Evolutionary conservation across 64 coral and sea anemone genomes (phyloP).

Genomic region (Orbicella faveolata): DNA sequence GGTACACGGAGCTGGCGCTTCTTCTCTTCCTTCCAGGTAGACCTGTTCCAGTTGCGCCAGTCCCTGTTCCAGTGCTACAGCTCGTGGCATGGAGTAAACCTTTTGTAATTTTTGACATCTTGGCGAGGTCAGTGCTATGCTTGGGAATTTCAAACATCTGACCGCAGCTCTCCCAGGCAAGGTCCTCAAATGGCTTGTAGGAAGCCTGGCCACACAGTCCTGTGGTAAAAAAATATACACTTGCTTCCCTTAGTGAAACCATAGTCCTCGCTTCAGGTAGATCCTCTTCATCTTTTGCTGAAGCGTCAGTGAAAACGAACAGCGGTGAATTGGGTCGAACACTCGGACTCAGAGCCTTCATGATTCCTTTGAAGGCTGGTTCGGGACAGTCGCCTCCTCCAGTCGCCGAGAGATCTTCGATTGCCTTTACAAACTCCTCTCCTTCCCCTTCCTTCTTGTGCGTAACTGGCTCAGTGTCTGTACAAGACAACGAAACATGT

Average conservation of each 20-base stretch:
- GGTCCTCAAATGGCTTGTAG: conserved; percentile 28
- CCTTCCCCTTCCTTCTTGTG: not conserved
- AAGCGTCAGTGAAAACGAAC: conserved; percentile 89
- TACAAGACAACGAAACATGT: not conserved
- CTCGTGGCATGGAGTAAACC: not conserved
- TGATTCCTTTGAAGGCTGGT: conserved; percentile 62
- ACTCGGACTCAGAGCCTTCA: conserved; percentile 42
- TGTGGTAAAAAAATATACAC: conserved; percentile 38
- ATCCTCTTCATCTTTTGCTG: conserved; percentile 39
- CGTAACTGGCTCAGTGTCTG: conserved; percentile 4
- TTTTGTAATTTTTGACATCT: conserved; percentile 36
- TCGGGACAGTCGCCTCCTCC: conserved; percentile 70
- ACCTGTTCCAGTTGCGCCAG: too few species aligned
- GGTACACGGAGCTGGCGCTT: not conserved
- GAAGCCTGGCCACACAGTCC: not conserved
- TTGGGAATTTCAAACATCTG: conserved; percentile 42
- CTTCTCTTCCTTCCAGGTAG: not conserved
- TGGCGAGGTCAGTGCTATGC: conserved; percentile 13
- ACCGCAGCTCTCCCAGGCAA: conserved; percentile 65
- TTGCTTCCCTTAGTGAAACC: not conserved
- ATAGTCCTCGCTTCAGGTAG: not conserved
- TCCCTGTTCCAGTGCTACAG: not conserved
- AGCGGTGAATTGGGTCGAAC: conserved; percentile 67
- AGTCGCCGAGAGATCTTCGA: conserved; percentile 23
- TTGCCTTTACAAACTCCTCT: conserved; percentile 26